These are phyloP conservation scores for Dipodomys spectabilis DNA, from an alignment of 2,113 vertebrate species.

Conservation along the genomic window DNA sequence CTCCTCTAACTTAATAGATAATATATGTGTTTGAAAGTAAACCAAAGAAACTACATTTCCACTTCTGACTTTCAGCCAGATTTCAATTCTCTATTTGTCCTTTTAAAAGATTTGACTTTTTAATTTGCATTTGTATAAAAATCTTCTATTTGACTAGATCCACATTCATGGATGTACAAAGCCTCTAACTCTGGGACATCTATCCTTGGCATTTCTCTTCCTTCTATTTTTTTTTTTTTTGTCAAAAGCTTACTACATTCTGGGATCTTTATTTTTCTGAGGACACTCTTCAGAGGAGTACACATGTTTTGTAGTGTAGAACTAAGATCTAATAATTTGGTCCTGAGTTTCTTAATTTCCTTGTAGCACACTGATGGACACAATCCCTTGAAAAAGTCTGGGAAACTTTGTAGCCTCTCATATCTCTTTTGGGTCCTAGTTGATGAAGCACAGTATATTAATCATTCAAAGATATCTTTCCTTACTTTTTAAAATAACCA, in stretches of 20 bases:
- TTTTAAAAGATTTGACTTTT: neutral
- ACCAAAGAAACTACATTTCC: neutral
- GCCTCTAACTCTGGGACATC: neutral
- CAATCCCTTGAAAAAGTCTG: neutral
- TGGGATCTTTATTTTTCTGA: constrained; percentile 93
- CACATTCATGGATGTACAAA: neutral
- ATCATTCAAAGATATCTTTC: neutral
- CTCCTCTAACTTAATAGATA: neutral
- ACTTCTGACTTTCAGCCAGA: neutral
- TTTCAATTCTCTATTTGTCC: neutral
- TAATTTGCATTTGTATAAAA: constrained; percentile 18
- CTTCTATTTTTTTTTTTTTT: constrained; percentile 82
- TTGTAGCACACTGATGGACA: neutral
- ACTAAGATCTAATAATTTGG: neutral
- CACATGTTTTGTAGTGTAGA: constrained; percentile 91
- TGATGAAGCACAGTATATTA: neutral
- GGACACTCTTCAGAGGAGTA: constrained; percentile 92
- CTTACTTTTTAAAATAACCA: neutral
- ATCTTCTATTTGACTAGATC: constrained; percentile 40
- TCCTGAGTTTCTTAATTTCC: constrained; percentile 1
- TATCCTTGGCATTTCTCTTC: neutral
- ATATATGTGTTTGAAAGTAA: neutral
- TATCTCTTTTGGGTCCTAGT: neutral
- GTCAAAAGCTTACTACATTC: constrained; percentile 92
- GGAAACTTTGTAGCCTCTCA: neutral